Conservation (phyloP, 1,140 invertebrate genomes). For the Nasonia giraulti region DNA sequence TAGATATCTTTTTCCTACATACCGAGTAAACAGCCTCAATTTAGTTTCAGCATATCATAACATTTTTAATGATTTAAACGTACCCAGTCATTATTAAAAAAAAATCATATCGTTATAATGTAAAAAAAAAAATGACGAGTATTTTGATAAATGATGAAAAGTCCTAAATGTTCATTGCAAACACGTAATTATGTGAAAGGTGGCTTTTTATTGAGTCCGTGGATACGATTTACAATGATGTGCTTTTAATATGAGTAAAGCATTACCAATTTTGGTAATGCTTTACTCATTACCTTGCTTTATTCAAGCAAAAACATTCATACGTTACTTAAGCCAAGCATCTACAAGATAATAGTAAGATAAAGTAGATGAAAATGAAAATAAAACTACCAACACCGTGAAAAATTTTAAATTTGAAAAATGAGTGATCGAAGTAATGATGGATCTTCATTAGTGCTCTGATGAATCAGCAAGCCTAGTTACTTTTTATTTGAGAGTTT, state of each 20-base stretch:
- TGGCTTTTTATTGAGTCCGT: neutral
- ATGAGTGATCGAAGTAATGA: conserved; percentile 52
- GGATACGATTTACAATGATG: conserved; percentile 1
- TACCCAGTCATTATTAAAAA: too few relatives aligned
- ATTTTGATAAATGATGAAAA: too few relatives aligned
- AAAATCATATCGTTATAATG: too few relatives aligned
- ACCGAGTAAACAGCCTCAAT: conserved; percentile 61
- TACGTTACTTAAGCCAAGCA: neutral
- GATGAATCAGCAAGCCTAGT: conserved; percentile 60
- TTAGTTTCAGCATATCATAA: conserved; percentile 51
- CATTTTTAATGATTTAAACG: neutral
- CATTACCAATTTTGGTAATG: neutral
- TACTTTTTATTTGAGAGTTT: conserved; percentile 67
- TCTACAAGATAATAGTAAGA: neutral
- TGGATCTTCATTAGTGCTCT: conserved; percentile 1
- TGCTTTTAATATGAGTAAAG: conserved; percentile 9
- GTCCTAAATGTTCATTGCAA: too few relatives aligned
- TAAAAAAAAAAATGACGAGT: too few relatives aligned
- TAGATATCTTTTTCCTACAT: conserved; percentile 66
- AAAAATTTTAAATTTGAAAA: neutral
- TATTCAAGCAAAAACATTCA: conserved; percentile 66
- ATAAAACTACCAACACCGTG: neutral
- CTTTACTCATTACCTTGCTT: too few relatives aligned
- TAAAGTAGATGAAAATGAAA: conserved; percentile 56
- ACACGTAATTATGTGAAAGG: too few relatives aligned